Conservation (phyloP, 35 echinoderm and acorn worm genomes). For the Eucidaris tribuloides region DNA sequence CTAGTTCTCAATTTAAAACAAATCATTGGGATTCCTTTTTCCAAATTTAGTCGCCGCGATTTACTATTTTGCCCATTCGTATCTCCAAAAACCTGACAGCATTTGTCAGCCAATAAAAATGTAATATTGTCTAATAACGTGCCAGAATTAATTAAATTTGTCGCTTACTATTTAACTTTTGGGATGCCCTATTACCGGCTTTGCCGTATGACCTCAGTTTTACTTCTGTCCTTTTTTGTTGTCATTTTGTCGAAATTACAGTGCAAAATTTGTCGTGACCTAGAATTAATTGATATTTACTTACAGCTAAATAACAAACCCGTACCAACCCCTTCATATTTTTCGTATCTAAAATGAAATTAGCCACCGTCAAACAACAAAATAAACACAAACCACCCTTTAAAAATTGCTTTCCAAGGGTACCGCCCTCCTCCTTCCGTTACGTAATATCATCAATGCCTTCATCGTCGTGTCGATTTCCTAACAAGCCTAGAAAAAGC, state of each 20-base stretch:
- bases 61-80: neutral
- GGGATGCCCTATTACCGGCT: conserved; percentile 14
- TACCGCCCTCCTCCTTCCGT: neutral
- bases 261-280: neutral
- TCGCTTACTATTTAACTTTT: neutral
- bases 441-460: too few relatives aligned
- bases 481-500: neutral
- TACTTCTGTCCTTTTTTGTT: neutral
- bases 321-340: neutral
- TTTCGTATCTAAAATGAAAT: neutral
- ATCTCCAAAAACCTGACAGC: neutral
- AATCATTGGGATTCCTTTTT: neutral
- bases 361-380: neutral
- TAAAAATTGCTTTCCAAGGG: neutral
- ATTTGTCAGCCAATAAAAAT: neutral
- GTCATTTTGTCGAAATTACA: neutral
- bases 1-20: neutral
- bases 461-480: neutral
- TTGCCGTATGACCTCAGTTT: conserved; percentile 8
- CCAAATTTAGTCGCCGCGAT: neutral
- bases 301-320: neutral
- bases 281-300: neutral
- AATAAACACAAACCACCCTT: neutral
- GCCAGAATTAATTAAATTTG: neutral
- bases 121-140: neutral